These are phyloP conservation scores for Cottoperca gobio DNA, from an alignment of 2,797 vertebrate species.

Conservation along the genomic window DNA sequence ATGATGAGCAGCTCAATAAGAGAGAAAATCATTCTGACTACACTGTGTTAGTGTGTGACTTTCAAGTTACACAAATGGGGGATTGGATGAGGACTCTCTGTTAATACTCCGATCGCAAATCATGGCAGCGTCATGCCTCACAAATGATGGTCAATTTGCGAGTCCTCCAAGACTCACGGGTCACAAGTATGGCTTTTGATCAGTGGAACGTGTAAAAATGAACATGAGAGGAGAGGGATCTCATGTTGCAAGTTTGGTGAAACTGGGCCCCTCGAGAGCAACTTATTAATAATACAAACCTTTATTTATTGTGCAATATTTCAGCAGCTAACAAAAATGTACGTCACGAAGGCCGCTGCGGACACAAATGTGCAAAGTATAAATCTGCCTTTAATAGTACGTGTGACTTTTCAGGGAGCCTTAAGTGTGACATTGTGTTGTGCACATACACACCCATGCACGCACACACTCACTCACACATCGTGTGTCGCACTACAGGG, in stretches of 20 bases:
- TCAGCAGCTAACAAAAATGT: neutral
- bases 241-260: neutral
- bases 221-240: neutral
- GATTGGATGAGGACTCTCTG: neutral
- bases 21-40: neutral
- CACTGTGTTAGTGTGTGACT: neutral
- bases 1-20: neutral
- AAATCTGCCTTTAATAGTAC: slow-evolving; percentile 11
- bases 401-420: slow-evolving; percentile 5
- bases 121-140: neutral
- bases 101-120: neutral
- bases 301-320: neutral
- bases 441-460: neutral
- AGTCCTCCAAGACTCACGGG: neutral
- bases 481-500: slow-evolving; percentile 25
- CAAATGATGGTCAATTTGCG: neutral
- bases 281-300: neutral
- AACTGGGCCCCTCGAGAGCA: neutral
- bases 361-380: neutral
- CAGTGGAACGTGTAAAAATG: neutral
- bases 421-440: neutral
- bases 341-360: neutral
- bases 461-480: neutral
- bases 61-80: neutral
- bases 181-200: neutral